phyloP scores from a whole-genome alignment of 2,797 vertebrate species.

The Caiman crocodilus region DNA sequence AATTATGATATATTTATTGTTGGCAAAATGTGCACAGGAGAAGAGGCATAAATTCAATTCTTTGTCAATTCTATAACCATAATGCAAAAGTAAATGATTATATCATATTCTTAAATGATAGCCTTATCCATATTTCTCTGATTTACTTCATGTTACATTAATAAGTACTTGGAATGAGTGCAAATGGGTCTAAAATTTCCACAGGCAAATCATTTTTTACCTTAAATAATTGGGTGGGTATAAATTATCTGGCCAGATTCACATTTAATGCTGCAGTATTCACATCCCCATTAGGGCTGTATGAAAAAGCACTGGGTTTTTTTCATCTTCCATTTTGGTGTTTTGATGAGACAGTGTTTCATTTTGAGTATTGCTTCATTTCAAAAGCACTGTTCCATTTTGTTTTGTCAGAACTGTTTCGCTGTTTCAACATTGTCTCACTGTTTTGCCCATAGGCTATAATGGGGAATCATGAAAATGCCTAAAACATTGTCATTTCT shows the following conservation, averaged over 20 bases:
- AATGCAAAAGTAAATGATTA: background rate
- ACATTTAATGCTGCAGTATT: background rate
- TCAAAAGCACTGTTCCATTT: too few relatives aligned
- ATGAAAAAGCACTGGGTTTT: too few relatives aligned
- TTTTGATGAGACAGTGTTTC: too few relatives aligned
- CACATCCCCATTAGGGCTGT: background rate
- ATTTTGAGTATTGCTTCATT: too few relatives aligned
- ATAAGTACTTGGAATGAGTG: background rate
- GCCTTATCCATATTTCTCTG: background rate
- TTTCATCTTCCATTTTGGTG: too few relatives aligned
- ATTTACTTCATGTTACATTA: background rate
- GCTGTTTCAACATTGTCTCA: too few relatives aligned
- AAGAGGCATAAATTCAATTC: background rate
- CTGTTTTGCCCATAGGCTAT: too few relatives aligned
- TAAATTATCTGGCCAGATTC: background rate
- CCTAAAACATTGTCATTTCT: too few relatives aligned
- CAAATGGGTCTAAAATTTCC: background rate
- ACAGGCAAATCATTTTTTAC: background rate
- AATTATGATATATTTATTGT: background rate
- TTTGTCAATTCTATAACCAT: background rate
- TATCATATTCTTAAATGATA: background rate
- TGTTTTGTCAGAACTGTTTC: too few relatives aligned
- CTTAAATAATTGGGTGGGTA: background rate
- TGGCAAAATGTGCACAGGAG: background rate
- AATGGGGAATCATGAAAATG: too few relatives aligned